Conservation (phyloP, 2,113 vertebrate genomes). For the Spheniscus mendiculus region DNA sequence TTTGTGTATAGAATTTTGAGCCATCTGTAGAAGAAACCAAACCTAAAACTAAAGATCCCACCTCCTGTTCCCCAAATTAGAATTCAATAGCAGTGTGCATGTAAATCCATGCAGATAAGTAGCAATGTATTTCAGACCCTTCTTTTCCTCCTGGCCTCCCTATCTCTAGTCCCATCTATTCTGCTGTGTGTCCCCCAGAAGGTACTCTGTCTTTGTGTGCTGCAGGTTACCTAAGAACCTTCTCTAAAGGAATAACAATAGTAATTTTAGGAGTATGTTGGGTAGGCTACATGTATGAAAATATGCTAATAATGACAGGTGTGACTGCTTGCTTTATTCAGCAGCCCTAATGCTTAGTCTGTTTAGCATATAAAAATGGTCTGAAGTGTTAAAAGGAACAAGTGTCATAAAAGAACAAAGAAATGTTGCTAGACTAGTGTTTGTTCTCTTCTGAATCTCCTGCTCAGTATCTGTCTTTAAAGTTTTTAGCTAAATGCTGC, state of each 20-base stretch:
- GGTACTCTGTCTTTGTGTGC: neutral
- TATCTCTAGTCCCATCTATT: neutral
- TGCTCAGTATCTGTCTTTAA: neutral
- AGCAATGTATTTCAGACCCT: neutral
- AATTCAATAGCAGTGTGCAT: neutral
- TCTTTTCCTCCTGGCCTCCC: neutral
- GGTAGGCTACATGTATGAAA: neutral
- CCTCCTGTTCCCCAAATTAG: neutral
- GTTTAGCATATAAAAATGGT: neutral
- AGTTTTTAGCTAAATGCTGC: neutral
- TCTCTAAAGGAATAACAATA: neutral
- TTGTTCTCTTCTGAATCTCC: neutral
- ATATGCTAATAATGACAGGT: neutral
- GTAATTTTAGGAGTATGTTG: neutral
- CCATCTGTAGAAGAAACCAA: neutral
- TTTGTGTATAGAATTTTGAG: neutral
- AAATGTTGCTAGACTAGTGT: neutral
- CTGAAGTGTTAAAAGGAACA: neutral
- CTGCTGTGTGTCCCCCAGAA: neutral
- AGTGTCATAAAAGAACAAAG: constrained; percentile 13
- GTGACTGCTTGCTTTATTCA: neutral
- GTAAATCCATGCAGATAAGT: neutral
- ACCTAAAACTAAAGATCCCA: neutral
- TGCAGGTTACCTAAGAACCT: neutral
- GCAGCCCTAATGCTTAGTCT: neutral